Conservation (phyloP, 2,797 vertebrate genomes). For the Hoplostethus atlanticus region DNA sequence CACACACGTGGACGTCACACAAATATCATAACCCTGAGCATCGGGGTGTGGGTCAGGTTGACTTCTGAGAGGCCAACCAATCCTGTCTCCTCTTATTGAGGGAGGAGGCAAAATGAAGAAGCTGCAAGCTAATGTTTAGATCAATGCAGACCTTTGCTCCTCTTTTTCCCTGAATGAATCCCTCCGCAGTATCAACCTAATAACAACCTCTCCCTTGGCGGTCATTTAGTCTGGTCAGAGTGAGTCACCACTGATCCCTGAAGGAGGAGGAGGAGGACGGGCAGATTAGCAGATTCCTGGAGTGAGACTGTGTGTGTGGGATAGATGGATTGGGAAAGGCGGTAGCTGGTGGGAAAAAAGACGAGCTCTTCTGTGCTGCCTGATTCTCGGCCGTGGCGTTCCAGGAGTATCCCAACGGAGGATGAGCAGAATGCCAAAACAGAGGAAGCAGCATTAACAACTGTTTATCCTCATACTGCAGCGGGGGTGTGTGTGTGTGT, state of each 20-base stretch:
- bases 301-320: constrained; percentile 60
- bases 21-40: constrained; percentile 24
- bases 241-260: constrained; percentile 58
- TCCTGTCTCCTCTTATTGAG: neutral
- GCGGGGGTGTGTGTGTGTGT: constrained; percentile 33
- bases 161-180: constrained; percentile 22
- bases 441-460: constrained; percentile 47
- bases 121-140: constrained; percentile 15
- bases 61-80: constrained; percentile 15
- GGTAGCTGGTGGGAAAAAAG: constrained; percentile 51
- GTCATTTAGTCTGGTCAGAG: constrained; percentile 61
- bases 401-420: constrained; percentile 45
- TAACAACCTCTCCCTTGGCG: constrained; percentile 27
- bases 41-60: constrained; percentile 10
- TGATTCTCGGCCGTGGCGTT: constrained; percentile 42
- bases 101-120: neutral
- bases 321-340: constrained; percentile 44
- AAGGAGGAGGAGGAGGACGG: constrained; percentile 42
- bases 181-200: constrained; percentile 3
- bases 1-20: neutral
- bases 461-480: constrained; percentile 52
- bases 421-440: constrained; percentile 31
- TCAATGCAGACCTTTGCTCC: constrained; percentile 14
- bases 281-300: constrained; percentile 58
- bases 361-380: constrained; percentile 28